These are phyloP conservation scores for Anabas testudineus DNA, from an alignment of 2,797 vertebrate genomes.

Conservation along the genomic window DNA sequence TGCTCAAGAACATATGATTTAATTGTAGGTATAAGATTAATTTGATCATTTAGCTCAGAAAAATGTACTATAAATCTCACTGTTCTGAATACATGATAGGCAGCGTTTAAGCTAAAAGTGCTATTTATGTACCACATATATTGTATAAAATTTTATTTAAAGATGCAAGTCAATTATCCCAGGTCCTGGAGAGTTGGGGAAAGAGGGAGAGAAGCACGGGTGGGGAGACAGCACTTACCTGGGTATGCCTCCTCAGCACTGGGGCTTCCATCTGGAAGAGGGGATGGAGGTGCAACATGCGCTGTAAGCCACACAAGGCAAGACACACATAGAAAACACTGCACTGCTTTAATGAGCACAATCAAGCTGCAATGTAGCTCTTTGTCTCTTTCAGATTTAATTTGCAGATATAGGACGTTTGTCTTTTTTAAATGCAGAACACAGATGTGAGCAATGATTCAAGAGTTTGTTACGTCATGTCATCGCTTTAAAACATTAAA, in stretches of 20 bases:
- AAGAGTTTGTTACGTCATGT: neutral
- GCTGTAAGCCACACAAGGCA: conserved; percentile 83
- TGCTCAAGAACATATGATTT: no score
- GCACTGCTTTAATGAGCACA: neutral
- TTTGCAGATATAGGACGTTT: neutral
- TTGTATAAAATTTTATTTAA: no score
- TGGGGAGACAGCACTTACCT: conserved; percentile 89
- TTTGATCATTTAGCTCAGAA: no score
- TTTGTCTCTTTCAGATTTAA: neutral
- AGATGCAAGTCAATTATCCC: no score
- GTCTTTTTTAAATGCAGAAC: neutral
- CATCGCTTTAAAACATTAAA: neutral
- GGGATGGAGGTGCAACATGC: conserved; percentile 93
- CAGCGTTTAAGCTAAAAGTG: no score
- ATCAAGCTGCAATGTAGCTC: neutral
- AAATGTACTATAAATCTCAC: no score
- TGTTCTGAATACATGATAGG: no score
- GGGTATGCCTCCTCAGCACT: conserved; percentile 90
- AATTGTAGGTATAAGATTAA: no score
- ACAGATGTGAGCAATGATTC: neutral
- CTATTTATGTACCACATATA: no score
- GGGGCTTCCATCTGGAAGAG: conserved; percentile 92
- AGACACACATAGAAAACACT: conserved; percentile 66
- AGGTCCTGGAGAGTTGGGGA: neutral
- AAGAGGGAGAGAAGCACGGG: conserved; percentile 62